Evolutionary conservation across 2,888 invertebrate genomes (phyloP).

Genomic region (Eupithecia vulgata): DNA sequence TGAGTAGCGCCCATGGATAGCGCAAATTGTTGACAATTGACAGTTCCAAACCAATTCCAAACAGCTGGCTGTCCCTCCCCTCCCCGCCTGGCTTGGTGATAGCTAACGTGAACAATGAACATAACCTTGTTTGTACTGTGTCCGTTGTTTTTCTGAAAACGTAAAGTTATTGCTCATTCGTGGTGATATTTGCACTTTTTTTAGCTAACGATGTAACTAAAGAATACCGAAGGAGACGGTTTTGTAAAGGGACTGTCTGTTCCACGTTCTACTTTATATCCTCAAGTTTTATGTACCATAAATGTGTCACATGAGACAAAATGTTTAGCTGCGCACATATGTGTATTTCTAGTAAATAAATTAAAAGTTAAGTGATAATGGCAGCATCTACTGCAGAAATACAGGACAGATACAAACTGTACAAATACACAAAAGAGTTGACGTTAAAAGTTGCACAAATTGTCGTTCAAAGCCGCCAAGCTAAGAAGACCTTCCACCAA

Average conservation of each 20-base stretch:
- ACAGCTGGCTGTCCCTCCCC: too few relatives aligned
- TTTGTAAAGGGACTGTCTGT: background rate
- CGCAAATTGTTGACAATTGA: too few relatives aligned
- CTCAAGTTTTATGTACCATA: background rate
- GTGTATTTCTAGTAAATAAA: slow-evolving; percentile 35
- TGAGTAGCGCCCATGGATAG: too few relatives aligned
- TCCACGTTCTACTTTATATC: background rate
- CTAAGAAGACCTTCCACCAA: slow-evolving; percentile 88
- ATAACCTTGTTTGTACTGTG: background rate
- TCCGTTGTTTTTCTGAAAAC: too few relatives aligned
- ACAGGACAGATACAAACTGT: slow-evolving; percentile 90
- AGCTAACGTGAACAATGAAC: too few relatives aligned
- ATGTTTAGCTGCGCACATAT: slow-evolving; percentile 49
- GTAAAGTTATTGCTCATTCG: background rate
- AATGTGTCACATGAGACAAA: slow-evolving; percentile 26
- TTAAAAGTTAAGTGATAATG: slow-evolving; percentile 53
- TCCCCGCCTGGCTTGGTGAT: too few relatives aligned
- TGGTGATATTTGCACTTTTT: background rate
- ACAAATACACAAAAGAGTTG: slow-evolving; percentile 95
- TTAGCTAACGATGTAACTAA: background rate
- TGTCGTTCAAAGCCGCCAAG: slow-evolving; percentile 95
- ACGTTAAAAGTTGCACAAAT: slow-evolving; percentile 95
- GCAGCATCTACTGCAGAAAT: slow-evolving; percentile 62
- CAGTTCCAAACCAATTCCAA: too few relatives aligned
- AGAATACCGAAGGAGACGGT: background rate